Evolutionary conservation across 2,888 invertebrate species (phyloP).

Genomic region (Cerceris rybyensis): DNA sequence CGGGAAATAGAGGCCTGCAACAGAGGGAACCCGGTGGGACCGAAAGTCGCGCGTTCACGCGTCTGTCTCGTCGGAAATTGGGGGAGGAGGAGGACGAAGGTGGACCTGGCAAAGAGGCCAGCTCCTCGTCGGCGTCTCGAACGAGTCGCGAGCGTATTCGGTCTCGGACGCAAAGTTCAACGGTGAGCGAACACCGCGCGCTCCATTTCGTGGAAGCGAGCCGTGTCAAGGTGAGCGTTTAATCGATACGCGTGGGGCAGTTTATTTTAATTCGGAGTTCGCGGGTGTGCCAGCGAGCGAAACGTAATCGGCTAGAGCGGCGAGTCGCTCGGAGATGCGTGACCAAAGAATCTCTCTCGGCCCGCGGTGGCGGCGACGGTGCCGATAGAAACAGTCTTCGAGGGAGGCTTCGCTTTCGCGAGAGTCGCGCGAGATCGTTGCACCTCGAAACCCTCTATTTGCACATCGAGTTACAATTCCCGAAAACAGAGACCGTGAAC

Average conservation of each 20-base stretch:
- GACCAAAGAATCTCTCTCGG: no score
- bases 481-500: constrained; percentile 78
- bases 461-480: constrained; percentile 79
- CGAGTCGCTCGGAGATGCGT: no score
- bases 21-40: constrained; percentile 16
- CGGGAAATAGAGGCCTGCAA: constrained; percentile 79
- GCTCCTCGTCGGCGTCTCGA: no score
- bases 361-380: not conserved
- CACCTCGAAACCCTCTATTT: constrained; percentile 77
- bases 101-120: no score
- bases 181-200: constrained; percentile 7
- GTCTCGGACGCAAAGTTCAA: constrained; percentile 6
- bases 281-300: constrained; percentile 60
- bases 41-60: no score
- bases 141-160: no score
- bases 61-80: no score
- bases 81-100: no score
- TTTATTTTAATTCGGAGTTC: constrained; percentile 70
- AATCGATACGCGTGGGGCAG: constrained; percentile 73
- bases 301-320: constrained; percentile 65
- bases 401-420: not conserved
- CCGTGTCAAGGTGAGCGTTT: constrained; percentile 72
- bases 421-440: constrained; percentile 53
- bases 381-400: not conserved
- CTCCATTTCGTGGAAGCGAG: constrained; percentile 51